Percentiles rank a stretch among this genome's conserved stretches.
Evolutionary conservation across 2,797 vertebrate species (phyloP).

Genomic region (Leucoraja ocellata): DNA sequence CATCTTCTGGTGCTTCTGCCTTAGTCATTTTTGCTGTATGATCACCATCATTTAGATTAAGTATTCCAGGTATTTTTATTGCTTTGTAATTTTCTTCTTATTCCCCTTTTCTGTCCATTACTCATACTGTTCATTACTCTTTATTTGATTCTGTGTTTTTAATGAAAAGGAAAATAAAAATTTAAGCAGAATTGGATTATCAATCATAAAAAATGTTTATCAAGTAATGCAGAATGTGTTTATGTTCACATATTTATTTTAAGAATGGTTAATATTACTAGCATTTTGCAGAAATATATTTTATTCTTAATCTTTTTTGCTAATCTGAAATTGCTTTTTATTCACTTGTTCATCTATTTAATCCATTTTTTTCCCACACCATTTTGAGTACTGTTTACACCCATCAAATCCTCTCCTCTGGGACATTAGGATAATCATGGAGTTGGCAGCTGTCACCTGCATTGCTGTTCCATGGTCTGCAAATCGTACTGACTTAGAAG

Average conservation of each 20-base stretch:
- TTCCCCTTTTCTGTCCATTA: background rate
- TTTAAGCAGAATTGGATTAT: background rate
- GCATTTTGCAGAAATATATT: background rate
- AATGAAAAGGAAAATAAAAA: background rate
- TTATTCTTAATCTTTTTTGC: background rate
- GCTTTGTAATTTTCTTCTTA: background rate
- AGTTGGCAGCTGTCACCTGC: background rate
- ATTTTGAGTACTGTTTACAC: background rate
- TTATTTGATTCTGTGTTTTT: background rate
- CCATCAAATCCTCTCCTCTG: background rate
- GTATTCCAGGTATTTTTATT: background rate
- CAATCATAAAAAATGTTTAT: background rate
- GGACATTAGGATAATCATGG: background rate
- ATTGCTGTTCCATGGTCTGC: background rate
- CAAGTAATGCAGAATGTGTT: background rate
- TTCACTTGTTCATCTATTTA: background rate
- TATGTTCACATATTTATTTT: background rate
- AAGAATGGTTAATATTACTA: background rate
- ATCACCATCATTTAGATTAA: background rate
- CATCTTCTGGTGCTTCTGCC: too few relatives aligned
- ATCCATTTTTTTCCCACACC: background rate
- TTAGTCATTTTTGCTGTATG: background rate
- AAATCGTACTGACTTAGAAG: background rate
- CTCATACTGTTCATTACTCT: background rate
- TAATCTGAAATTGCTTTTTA: background rate